A percentile compares a stretch with the other conserved stretches of the same genome.
Conservation (phyloP, 2,888 invertebrate genomes). For the Cephus spinipes region DNA sequence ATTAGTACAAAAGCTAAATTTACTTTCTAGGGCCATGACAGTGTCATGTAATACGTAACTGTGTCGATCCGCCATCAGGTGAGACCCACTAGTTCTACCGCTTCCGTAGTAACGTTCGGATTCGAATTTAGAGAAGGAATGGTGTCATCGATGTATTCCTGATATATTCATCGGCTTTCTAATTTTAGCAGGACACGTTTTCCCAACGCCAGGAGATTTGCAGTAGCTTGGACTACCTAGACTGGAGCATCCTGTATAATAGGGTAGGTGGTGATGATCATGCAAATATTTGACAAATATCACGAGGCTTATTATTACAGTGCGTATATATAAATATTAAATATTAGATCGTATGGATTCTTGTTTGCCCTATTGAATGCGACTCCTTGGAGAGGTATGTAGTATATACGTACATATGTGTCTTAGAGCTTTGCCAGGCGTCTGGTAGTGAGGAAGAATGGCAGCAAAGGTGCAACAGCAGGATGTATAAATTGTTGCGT, state of each 20-base stretch:
- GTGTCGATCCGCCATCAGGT: neutral
- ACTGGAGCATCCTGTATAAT: neutral
- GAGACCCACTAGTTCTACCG: neutral
- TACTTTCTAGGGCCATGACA: neutral
- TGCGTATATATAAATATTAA: neutral
- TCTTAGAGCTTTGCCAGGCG: neutral
- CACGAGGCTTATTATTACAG: neutral
- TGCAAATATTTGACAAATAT: neutral
- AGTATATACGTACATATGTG: neutral
- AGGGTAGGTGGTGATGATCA: neutral
- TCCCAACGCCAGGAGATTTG: neutral
- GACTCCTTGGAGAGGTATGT: neutral
- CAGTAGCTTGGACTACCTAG: neutral
- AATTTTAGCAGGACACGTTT: neutral
- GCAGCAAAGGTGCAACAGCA: constrained; percentile 54
- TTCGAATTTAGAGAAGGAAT: neutral
- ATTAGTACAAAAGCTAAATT: neutral
- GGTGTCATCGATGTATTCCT: neutral
- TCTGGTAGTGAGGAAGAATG: neutral
- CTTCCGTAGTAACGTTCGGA: neutral
- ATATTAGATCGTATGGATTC: neutral
- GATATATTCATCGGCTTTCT: neutral
- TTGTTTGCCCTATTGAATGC: neutral
- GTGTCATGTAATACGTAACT: neutral
- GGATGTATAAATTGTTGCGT: constrained; percentile 64